Evolutionary conservation across 2,888 invertebrate genomes (phyloP).

Genomic region (Drosophila conformis): DNA sequence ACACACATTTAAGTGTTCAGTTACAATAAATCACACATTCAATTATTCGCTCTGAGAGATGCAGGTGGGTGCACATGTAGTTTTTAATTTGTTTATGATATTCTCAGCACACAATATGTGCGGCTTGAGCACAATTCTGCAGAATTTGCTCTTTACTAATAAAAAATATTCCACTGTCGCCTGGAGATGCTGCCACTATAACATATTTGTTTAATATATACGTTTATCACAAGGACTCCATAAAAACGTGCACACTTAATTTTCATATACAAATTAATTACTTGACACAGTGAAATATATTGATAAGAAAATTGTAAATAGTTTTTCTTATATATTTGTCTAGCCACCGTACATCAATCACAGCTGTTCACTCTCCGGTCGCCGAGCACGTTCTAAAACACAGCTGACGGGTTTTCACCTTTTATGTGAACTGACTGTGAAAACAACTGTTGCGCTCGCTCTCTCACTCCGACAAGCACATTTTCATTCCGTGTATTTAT

Average conservation of each 20-base stretch:
- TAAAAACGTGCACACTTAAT: not conserved
- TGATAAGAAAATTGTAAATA: constrained; percentile 8
- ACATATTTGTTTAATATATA: not conserved
- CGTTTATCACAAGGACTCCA: not conserved
- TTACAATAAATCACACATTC: constrained; percentile 10
- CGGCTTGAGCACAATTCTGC: not conserved
- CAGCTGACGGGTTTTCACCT: constrained; percentile 26
- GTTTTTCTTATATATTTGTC: constrained; percentile 3
- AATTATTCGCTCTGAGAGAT: constrained; percentile 1
- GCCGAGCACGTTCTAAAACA: constrained; percentile 39
- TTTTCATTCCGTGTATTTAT: not conserved
- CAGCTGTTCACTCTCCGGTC: constrained; percentile 38
- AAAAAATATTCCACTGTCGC: constrained; percentile 29
- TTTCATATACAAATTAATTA: not conserved
- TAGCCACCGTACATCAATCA: constrained; percentile 3
- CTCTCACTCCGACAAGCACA: not conserved
- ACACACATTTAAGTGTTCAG: constrained; percentile 7
- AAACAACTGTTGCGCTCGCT: constrained; percentile 41
- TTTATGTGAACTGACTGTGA: constrained; percentile 34
- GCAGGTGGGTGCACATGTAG: constrained; percentile 1
- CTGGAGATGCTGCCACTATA: constrained; percentile 27
- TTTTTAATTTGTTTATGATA: constrained; percentile 2
- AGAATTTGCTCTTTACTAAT: constrained; percentile 9
- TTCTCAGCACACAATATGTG: not conserved
- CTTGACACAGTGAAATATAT: not conserved